phyloP scores from a whole-genome alignment of 2,113 vertebrate genomes.

The Campylomormyrus numenius region DNA sequence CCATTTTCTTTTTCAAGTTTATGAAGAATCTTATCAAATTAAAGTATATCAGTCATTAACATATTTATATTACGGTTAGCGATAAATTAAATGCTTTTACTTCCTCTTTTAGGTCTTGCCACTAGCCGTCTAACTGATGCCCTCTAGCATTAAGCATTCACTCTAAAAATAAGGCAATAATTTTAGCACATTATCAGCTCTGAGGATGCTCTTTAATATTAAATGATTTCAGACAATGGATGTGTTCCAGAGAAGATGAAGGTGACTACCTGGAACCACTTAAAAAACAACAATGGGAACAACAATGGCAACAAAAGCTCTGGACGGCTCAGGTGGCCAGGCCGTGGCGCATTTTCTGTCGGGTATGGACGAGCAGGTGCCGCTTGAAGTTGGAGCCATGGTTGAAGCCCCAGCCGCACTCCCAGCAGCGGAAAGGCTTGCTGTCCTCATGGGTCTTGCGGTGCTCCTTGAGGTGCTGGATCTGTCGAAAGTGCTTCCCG shows the following conservation, averaged over 20 bases:
- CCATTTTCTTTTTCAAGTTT: background rate
- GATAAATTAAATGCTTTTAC: background rate
- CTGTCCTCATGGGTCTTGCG: constrained; percentile 44
- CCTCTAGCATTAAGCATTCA: background rate
- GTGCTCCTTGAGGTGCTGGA: constrained; percentile 59
- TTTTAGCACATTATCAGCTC: background rate
- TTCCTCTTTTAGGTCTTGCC: background rate
- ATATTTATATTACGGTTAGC: background rate
- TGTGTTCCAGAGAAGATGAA: background rate
- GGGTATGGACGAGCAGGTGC: constrained; percentile 36
- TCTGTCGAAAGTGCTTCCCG: constrained; percentile 53
- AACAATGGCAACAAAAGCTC: background rate
- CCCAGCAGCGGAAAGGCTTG: constrained; percentile 50
- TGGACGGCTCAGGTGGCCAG: background rate
- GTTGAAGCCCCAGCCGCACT: constrained; percentile 55
- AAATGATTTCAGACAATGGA: background rate
- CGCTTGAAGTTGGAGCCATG: constrained; percentile 58
- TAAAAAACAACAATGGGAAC: background rate
- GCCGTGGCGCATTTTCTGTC: constrained; percentile 27
- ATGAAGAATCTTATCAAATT: background rate
- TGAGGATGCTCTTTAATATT: background rate
- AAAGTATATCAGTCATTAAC: background rate
- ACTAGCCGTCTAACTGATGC: background rate
- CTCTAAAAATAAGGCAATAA: background rate
- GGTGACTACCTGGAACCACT: background rate